Conservation (phyloP, 2,797 vertebrate species). For the Poeciliopsis infans region DNA sequence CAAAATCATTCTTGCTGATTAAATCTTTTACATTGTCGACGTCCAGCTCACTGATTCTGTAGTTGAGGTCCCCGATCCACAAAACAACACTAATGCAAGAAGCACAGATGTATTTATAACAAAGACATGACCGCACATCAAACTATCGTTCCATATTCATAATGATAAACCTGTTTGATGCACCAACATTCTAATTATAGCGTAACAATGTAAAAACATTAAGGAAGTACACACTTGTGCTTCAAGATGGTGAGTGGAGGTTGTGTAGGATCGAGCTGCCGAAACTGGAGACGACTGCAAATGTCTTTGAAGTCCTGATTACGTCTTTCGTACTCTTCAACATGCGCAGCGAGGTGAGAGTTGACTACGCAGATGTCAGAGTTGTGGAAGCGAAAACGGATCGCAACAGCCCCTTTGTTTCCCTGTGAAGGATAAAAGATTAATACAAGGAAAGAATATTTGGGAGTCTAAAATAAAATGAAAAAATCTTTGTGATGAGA, state of each 20-base stretch:
- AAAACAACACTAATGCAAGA: constrained; percentile 85
- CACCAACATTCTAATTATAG: background rate
- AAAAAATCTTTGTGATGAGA: background rate
- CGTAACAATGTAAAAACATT: background rate
- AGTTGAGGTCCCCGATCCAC: constrained; percentile 98
- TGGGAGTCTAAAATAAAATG: background rate
- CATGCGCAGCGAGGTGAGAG: constrained; percentile 93
- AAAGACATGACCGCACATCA: too few species aligned
- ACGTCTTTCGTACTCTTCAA: constrained; percentile 90
- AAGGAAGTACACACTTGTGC: constrained; percentile 84
- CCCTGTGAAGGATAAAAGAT: constrained; percentile 78
- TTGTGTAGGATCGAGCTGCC: constrained; percentile 79
- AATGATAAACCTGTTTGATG: background rate
- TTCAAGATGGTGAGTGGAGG: constrained; percentile 88
- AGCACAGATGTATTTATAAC: background rate
- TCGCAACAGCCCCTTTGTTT: constrained; percentile 94
- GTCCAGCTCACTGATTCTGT: constrained; percentile 91
- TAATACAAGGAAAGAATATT: constrained; percentile 4
- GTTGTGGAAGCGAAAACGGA: constrained; percentile 94
- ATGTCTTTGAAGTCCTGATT: constrained; percentile 98
- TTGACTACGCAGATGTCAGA: constrained; percentile 95
- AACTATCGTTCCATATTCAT: background rate
- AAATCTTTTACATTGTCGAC: constrained; percentile 89
- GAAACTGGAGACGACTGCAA: constrained; percentile 91
- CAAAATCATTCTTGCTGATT: constrained; percentile 87